Evolutionary conservation across 2,113 vertebrate genomes (phyloP), one percentile per base, ranked within the genome.

Genomic region (Sialia sialis): DNA sequence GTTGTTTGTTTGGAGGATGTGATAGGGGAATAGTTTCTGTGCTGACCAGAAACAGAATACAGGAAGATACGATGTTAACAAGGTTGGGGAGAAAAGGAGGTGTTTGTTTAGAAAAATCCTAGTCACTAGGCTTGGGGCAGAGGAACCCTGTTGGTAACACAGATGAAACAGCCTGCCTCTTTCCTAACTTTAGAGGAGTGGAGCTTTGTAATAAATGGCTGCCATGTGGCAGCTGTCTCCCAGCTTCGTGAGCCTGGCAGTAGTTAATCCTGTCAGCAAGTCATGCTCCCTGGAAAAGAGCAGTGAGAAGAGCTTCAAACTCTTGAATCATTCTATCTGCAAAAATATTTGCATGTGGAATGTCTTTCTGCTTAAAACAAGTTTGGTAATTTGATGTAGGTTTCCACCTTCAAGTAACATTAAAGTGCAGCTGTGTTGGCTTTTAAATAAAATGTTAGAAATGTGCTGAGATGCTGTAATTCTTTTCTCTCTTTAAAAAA

Each of bases 171-270:
- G 59, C 38, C 90, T 96, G 89, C 92, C 89, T 96, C 89, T 96
- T 90, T 83, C 96, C 95, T 95, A 93, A 96, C 94, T 97, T 89
- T 59, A 66, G 82, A 91, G 92, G 89, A 96, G 67, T 67, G 93
- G 94, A 90, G 30, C 95, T 88, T 91, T 87, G 87, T 95, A 98
- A 97, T 97, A 97, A 96, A 98, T 96, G 97, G 95, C 96, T 96
- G 96, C 97, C 96, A 90, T 97, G 97, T 96, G 95, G 96, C 97
- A 96, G 97, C 97, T 95, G 96, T 92, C 59, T 95, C 55, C 70
- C 84, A 74, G 96, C 95, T 96, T 95, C 56, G 39, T 68, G 79
- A 93, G 94, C 93, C 96, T 97, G 97, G 97, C 96, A 90, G 94
- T 88, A 87, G 83, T 97, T 96, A 95, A 94, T 91, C 90, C 94